A percentile compares a stretch with the other conserved stretches of the same genome.
Evolutionary conservation across 2,113 vertebrate species (phyloP).

Genomic region (Sceloporus undulatus): DNA sequence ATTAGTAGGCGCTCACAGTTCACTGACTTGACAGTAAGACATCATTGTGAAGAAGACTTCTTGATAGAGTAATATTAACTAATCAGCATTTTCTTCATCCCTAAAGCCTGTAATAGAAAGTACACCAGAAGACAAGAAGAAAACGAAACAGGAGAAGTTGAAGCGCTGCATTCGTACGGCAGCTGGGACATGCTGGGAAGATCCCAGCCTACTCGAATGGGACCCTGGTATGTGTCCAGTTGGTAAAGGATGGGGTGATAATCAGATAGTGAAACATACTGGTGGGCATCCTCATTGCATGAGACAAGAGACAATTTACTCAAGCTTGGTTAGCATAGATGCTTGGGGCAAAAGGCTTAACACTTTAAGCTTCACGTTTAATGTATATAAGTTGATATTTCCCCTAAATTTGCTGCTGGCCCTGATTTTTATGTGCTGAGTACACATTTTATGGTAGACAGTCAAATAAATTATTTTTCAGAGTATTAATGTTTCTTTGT

Average conservation of each 20-base stretch:
- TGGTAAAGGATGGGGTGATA: no score
- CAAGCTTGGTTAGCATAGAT: background rate
- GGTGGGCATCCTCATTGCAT: no score
- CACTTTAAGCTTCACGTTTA: no score
- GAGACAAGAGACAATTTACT: background rate
- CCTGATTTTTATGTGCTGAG: background rate
- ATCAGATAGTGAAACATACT: background rate
- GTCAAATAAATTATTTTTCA: no score
- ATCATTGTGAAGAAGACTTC: background rate
- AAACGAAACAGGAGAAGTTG: slow-evolving; percentile 83
- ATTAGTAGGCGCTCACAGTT: no score
- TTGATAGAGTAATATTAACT: background rate
- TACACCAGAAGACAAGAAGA: slow-evolving; percentile 87
- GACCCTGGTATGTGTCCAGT: slow-evolving; percentile 80
- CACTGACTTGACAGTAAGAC: background rate
- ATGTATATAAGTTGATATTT: background rate
- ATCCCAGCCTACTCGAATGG: slow-evolving; percentile 90
- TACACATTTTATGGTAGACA: background rate
- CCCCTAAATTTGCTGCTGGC: background rate
- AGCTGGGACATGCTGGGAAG: slow-evolving; percentile 90
- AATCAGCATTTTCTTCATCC: background rate
- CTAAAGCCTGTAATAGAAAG: slow-evolving; percentile 79
- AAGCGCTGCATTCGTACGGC: slow-evolving; percentile 92
- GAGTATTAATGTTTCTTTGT: no score
- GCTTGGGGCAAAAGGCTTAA: no score